phyloP scores from a whole-genome alignment of 2,113 vertebrate species.

The Pagrus major region DNA sequence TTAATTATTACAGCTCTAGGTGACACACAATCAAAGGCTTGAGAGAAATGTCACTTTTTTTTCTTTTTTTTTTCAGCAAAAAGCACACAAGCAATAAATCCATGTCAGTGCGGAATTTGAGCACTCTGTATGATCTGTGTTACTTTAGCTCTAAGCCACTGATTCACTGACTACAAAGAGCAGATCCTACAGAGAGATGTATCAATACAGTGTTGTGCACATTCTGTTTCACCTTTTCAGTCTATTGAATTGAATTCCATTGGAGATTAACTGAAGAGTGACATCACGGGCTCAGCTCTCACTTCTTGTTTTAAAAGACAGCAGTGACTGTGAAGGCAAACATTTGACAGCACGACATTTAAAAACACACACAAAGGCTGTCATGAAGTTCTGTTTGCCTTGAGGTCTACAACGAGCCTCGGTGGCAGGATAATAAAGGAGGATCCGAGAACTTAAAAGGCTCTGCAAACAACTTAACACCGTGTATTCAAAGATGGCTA shows the following conservation, averaged over 20 bases:
- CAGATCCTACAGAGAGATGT: constrained; percentile 41
- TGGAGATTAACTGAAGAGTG: constrained; percentile 15
- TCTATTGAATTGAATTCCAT: constrained; percentile 24
- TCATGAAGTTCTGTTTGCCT: background rate
- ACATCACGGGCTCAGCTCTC: background rate
- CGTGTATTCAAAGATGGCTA: constrained; percentile 13
- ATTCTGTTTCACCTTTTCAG: constrained; percentile 34
- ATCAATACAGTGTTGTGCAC: constrained; percentile 35
- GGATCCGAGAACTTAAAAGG: constrained; percentile 17
- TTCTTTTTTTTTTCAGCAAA: background rate
- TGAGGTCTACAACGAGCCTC: constrained; percentile 5
- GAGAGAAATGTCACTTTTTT: constrained; percentile 3
- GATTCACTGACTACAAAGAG: constrained; percentile 33
- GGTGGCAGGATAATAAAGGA: constrained; percentile 22
- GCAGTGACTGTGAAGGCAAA: constrained; percentile 17
- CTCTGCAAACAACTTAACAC: constrained; percentile 1
- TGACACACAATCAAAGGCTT: constrained; percentile 22
- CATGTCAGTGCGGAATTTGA: constrained; percentile 19
- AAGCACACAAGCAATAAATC: constrained; percentile 20
- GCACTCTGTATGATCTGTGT: constrained; percentile 20
- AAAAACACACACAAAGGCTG: constrained; percentile 11
- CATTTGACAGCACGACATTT: constrained; percentile 16
- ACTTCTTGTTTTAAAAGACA: background rate
- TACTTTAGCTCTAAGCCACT: constrained; percentile 1
- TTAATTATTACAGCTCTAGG: constrained; percentile 12